Conservation (phyloP, 2,113 vertebrate species). For the Ivindomyrus marchei region DNA sequence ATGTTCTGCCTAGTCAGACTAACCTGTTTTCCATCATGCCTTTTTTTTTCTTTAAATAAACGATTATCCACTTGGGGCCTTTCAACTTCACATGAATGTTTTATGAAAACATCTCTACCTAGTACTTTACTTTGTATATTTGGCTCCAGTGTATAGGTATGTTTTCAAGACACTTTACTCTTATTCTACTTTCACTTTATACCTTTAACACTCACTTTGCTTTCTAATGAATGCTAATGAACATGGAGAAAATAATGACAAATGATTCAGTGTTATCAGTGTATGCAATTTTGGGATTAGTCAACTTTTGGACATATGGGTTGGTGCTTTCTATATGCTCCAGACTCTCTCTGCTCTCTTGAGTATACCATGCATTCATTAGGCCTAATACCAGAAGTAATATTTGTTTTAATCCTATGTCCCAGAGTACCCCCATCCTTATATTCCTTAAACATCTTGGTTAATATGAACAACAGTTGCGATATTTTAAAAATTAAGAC, state of each 20-base stretch:
- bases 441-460: no score
- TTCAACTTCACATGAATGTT: background rate
- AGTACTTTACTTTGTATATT: background rate
- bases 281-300: background rate
- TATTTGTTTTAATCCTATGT: no score
- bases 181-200: background rate
- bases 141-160: background rate
- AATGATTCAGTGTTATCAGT: background rate
- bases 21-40: background rate
- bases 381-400: background rate
- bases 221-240: background rate
- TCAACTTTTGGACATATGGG: background rate
- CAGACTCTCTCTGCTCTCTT: background rate
- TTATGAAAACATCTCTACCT: background rate
- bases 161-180: background rate
- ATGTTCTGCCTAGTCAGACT: background rate
- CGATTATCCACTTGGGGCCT: background rate
- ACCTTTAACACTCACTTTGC: background rate
- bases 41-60: background rate
- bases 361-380: background rate
- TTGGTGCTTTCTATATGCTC: background rate
- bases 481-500: no score
- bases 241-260: background rate
- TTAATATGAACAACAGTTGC: no score
- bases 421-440: no score